Conservation (phyloP, 2,113 vertebrate genomes). For the Sceloporus tristichus region DNA sequence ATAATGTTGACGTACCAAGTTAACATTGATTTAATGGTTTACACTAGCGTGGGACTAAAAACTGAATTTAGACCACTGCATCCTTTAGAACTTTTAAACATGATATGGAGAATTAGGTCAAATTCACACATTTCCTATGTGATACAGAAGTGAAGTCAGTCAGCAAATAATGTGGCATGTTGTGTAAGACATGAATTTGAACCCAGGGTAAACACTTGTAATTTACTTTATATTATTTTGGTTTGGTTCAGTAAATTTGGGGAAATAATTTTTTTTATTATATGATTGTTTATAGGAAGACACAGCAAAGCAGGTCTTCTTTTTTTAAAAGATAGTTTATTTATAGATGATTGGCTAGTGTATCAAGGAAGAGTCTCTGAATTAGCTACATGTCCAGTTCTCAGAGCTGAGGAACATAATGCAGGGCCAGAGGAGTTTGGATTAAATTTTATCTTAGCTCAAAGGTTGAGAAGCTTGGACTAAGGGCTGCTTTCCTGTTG, state of each 20-base stretch:
- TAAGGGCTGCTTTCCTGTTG: constrained; percentile 6
- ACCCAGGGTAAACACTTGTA: background rate
- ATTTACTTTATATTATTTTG: constrained; percentile 5
- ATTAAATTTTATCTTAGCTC: background rate
- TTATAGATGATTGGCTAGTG: constrained; percentile 24
- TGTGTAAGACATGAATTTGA: background rate
- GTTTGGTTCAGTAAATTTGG: background rate
- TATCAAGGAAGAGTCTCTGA: background rate
- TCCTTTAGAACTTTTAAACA: background rate
- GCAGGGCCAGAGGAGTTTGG: constrained; percentile 27
- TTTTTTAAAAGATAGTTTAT: background rate
- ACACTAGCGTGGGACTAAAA: background rate
- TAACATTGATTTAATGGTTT: no score
- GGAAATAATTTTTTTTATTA: background rate
- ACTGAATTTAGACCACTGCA: background rate
- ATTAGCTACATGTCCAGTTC: background rate
- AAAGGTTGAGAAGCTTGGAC: background rate
- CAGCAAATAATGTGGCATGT: background rate
- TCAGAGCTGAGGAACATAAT: constrained; percentile 5
- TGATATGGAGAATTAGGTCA: background rate
- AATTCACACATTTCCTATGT: constrained; percentile 4
- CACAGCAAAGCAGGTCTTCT: constrained; percentile 19
- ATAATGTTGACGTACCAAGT: no score
- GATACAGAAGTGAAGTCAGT: constrained; percentile 9
- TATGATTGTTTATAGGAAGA: background rate